Evolutionary conservation across 2,888 invertebrate genomes (phyloP), one percentile per base, ranked within the genome.

Genomic region (Mythimna lalbum): DNA sequence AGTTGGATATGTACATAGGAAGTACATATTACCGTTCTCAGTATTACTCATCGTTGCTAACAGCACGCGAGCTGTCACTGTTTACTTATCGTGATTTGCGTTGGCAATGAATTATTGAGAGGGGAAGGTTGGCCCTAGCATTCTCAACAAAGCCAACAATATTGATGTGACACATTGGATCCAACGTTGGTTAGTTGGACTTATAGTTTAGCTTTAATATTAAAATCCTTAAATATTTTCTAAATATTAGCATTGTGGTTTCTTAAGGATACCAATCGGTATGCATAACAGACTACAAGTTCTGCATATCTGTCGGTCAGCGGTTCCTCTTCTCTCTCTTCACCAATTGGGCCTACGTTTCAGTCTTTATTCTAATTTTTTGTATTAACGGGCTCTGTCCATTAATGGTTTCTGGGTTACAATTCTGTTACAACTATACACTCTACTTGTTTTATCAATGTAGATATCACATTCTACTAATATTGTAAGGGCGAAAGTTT

Each of bases 41-140:
- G 67, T 74, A 79, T 89, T 87, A 90, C 76, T 90, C 89, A 90
- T 89, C 87, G 82, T 66, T 56, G 63, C 65, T 62, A 72, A 71
- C 88, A 73, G 63, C 83, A 83, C 91, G 92, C 91, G 88, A 90
- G 84, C 89, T 89, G 92, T 90, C 91, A 85, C 83, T 82, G 87
- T 80, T 84, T 82, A 87, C 88, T 88, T 91, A 92, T 90, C 90
- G 85, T 82, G 87, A 90, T 91, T 90, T 81, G 87, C 86, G 84
- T 87, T 85, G 81, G 78, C 86, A 87, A 87, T 90, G 86, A 90
- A 89, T 83, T 87, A 85, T 82, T 88, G 82, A 86, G 86, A 85
- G 88, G 88, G 87, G 73, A 61, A 60, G 56, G 33, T 83, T 62
- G 57, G 71, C 52, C 55, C 65, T 57, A 49, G 33, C 23, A 52